Evolutionary conservation across 35 echinoderm and acorn worm genomes (phyloP), one percentile per base, ranked within the genome.

Genomic region (Apostichopus parvimensis): DNA sequence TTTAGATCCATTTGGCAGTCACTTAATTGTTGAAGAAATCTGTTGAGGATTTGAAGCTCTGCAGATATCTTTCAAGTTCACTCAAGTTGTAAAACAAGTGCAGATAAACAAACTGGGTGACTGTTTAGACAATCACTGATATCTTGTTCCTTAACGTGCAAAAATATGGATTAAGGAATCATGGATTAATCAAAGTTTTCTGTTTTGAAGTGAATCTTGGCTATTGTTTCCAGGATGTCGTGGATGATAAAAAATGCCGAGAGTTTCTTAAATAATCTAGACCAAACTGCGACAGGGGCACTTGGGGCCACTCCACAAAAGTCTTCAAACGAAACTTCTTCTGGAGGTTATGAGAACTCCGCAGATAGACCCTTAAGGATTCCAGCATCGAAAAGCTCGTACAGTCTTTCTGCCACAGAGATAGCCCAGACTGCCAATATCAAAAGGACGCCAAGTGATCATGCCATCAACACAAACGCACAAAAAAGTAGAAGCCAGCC

Each of bases 181-280:
- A 45, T 45, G 64, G 64, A 68, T 11, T 68, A 18, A 68, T 68
- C 1, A 12, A 66, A 12, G 18, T 75, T 75, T 18, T 20, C 4
- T 22, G 14, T 14, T 75, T 75, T 75, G 14, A 75, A 18, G 17
- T 75, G 71, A 4, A 75, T 22, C 7, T 75, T 6, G n/a, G 17
- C 64, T 75, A 18, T 21, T 23, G 70, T 73, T 75, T 18, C 56
- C 55, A 14, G 22, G 6, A 99, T 99, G 97, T 84, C 97, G 23
- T 99, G 97, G 97, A 57, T 99, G 60, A 61, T 99, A 17, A 95
- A 93, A 20, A 95, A 95, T 83, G 95, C 97, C 5, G 97, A 99
- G 84, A 87, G 79, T 73, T 93, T 99, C 60, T 86, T 99, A 24
- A 99, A 99, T 73, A 96, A 92, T 17, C 57, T 99, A 82, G 97